phyloP scores from a whole-genome alignment of 2,888 invertebrate species.

The Sceliomorpha sp. region DNA sequence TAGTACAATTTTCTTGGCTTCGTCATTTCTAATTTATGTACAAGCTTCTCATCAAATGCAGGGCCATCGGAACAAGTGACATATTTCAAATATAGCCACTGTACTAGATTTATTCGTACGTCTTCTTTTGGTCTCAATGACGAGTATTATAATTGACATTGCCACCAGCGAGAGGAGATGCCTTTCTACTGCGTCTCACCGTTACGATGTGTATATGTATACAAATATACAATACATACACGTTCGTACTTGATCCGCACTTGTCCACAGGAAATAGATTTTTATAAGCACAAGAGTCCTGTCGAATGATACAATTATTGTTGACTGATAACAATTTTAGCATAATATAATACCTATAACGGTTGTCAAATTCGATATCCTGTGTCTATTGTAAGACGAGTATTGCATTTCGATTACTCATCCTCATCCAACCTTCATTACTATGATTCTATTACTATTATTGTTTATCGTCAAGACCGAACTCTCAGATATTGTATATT shows the following conservation, averaged over 20 bases:
- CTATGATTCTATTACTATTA: too few species aligned
- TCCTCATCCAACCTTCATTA: too few species aligned
- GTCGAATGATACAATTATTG: slow-evolving; percentile 55
- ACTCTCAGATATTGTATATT: too few species aligned
- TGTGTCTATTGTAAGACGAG: slow-evolving; percentile 43
- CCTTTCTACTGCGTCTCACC: slow-evolving; percentile 17
- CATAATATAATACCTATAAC: slow-evolving; percentile 14
- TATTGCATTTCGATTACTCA: slow-evolving; percentile 33
- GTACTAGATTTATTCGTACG: too few species aligned
- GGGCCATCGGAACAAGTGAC: too few species aligned
- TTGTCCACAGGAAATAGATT: slow-evolving; percentile 50
- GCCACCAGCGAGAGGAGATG: slow-evolving; percentile 5
- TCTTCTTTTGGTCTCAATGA: too few species aligned
- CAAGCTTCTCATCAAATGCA: too few species aligned
- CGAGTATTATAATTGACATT: not conserved
- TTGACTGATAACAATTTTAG: slow-evolving; percentile 52
- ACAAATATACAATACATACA: slow-evolving; percentile 28
- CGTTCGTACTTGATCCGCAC: slow-evolving; percentile 41
- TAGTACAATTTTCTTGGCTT: too few species aligned
- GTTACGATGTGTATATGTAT: slow-evolving; percentile 35
- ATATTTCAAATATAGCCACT: too few species aligned
- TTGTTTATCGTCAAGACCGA: too few species aligned
- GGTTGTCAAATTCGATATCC: slow-evolving; percentile 46
- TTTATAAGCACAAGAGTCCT: slow-evolving; percentile 57
- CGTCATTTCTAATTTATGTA: too few species aligned